Conservation (phyloP, 37 sponge, comb jelly and placozoan genomes). For the Axinella damicornis region DNA sequence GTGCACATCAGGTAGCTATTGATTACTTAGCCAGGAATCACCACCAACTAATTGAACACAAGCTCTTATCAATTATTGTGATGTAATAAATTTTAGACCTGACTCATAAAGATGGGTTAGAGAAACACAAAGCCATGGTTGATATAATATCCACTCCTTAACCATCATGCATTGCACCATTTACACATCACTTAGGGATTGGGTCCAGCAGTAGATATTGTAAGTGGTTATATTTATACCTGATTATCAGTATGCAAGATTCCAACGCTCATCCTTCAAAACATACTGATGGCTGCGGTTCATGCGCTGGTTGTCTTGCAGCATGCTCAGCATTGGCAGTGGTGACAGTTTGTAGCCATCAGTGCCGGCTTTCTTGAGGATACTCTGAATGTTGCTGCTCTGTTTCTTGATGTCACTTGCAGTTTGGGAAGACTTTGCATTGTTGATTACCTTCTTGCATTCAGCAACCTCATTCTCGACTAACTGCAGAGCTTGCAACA, state of each 20-base stretch:
- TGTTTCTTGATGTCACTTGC: neutral
- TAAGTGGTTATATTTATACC: no score
- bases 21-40: no score
- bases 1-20: no score
- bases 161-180: no score
- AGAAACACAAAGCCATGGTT: no score
- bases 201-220: no score
- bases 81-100: no score
- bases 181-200: no score
- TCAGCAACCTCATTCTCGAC: conserved; percentile 1
- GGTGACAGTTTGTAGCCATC: neutral
- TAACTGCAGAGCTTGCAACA: conserved; percentile 21
- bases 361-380: conserved; percentile 1
- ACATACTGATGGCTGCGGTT: conserved; percentile 29
- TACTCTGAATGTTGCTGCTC: neutral
- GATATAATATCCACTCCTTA: no score
- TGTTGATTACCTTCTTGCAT: conserved; percentile 6
- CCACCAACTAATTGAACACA: no score
- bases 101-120: no score
- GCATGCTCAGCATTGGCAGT: conserved; percentile 23
- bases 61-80: no score
- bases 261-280: conserved; percentile 43
- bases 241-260: neutral
- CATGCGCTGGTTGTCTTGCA: conserved; percentile 16
- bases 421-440: neutral